Evolutionary conservation across 2,888 invertebrate species (phyloP), one percentile per base, ranked within the genome.

Genomic region (Eucera pruinosa): DNA sequence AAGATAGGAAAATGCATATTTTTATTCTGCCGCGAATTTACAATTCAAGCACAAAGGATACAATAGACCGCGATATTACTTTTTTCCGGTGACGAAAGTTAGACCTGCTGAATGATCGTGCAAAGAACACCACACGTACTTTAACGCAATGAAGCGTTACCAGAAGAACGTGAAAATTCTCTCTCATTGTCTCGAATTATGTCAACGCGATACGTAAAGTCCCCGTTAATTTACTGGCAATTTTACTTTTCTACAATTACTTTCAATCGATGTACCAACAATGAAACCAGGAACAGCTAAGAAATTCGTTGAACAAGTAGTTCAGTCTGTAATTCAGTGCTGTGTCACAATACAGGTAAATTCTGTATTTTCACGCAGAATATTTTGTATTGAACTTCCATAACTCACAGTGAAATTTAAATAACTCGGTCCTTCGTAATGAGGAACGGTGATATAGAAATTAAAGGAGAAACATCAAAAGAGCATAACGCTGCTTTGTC

Each of bases 11-110:
- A 50, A 55, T 55, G 77, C 61, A 74, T 72, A 81, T 76, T 83
- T 83, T 72, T 68, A 60, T 78, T 78, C 69, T 39, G 25, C 18
- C 41, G 33, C 43, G 65, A 83, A 78, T 78, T 83, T 78, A 72
- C 68, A 72, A 67, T 69, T 68, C 61, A 64, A 61, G 64, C 54
- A 73, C 69, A 70, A 70, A 64, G 55, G 67, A 57, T 52, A 65
- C 50, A 77, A 71, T 66, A 52, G 50, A 61, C 68, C 52, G 55
- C 55, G 50, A 64, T 64, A 64, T 79, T 73, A 69, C 60, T 72
- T 80, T 61, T 57, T 68, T 57, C 41, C 43, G 55, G 18, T 33
- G 30, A 69, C 58, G 50, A 68, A 75, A 75, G 76, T 70, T 65
- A 27, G 61, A 70, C 55, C 55, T 25, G 50, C 50, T 45, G 47